Base-by-base conservation (phyloP, 1,140 invertebrate genomes). In the Uloborus diversus region DNA sequence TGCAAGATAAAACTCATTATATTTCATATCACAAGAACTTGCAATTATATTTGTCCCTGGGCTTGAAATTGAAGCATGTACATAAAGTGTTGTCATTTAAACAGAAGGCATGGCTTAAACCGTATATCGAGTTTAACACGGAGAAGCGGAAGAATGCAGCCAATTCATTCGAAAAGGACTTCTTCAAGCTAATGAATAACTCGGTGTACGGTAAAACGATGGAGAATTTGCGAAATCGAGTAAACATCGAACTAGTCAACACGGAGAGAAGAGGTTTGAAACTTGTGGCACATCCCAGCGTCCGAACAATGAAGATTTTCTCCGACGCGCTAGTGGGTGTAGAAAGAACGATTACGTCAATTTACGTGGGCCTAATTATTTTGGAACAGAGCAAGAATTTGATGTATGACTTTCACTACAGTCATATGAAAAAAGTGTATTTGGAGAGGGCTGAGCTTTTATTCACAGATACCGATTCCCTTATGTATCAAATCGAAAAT, bases 11-110 rank as follows among this genome's bases (percentile, higher is more conserved):
- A 27, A 76, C 81, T 73, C 87, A 87, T 51, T 89, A 89, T 85
- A 81, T 87, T 56, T 85, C 89, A 56, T 89, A 90, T 84, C 88
- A 89, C 84, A 75, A 82, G 80, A 88, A 86, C 83, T 85, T 90
- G 49, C 84, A 89, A 85, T 87, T 88, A 83, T 88, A 85, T 81
- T 14, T 89, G 28, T 57, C 85, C 61, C 28, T 85, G 68, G 89
- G 88, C 32, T 27, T 86, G 13, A 71, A 83, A 14, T 85, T 75
- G 59, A 47, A 53, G 69, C 5, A 47, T 7, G n/a, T 47, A 27
- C 82, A 84, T 83, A 84, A 82, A 37, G 73, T 81, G 27, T 49
- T 86, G 20, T 82, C 84, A 33, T 70, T 82, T 13, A 70, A 82
- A 57, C 71, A 62, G 20, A 75, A 25, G 4, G 13, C 59, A 25